Percentiles rank a stretch among this genome's conserved stretches.
phyloP scores from a whole-genome alignment of 2,113 vertebrate genomes.

The Miniopterus natalensis region DNA sequence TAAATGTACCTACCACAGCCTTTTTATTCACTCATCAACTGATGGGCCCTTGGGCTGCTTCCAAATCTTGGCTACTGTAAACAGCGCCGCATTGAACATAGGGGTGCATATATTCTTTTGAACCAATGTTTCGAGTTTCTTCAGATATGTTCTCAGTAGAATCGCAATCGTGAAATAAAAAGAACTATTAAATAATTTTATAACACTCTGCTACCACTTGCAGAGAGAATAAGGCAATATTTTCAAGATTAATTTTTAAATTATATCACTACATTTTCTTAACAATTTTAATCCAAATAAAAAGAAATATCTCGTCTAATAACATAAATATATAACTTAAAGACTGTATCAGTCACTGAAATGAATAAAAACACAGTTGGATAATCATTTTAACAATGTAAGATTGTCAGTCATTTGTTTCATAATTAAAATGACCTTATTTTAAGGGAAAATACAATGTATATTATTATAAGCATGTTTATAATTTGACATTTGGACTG shows the following conservation, averaged over 20 bases:
- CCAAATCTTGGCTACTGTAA: background rate
- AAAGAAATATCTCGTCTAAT: background rate
- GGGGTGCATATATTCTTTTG: background rate
- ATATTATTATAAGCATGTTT: background rate
- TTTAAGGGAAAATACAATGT: background rate
- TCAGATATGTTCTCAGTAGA: background rate
- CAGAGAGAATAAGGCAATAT: background rate
- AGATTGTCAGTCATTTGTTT: background rate
- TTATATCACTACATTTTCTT: background rate
- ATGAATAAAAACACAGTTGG: background rate
- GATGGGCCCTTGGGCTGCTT: background rate
- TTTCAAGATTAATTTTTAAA: conserved; percentile 3
- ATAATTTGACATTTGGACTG: background rate
- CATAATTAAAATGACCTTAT: background rate
- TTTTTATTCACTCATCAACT: background rate
- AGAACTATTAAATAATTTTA: background rate
- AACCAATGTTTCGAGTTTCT: background rate
- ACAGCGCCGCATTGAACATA: no score
- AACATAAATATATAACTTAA: background rate
- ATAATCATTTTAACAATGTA: background rate
- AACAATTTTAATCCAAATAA: background rate
- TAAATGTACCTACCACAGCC: background rate
- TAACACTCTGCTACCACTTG: background rate
- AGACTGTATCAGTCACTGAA: background rate
- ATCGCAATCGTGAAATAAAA: background rate